Percentiles rank a stretch among this genome's conserved stretches.
phyloP scores from a whole-genome alignment of 2,888 invertebrate species.

The Machimus rusticus region DNA sequence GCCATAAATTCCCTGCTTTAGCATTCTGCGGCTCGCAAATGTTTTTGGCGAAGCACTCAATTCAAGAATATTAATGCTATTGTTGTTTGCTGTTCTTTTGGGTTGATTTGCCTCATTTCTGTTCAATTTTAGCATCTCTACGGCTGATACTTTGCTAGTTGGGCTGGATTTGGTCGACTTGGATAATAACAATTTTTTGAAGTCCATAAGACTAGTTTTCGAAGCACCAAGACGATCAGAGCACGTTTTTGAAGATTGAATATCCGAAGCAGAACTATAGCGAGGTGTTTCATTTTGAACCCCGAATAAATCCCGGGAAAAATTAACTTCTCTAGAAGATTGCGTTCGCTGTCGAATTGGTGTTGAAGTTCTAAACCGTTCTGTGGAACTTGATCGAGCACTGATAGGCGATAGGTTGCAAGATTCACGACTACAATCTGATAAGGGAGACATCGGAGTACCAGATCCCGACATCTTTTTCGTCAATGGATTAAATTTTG shows the following conservation, averaged over 20 bases:
- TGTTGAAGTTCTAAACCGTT: slow-evolving; percentile 73
- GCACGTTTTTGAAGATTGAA: slow-evolving; percentile 63
- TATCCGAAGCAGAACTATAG: slow-evolving; percentile 68
- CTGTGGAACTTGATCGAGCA: slow-evolving; percentile 65
- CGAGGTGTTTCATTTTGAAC: neutral
- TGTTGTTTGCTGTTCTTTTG: slow-evolving; percentile 51
- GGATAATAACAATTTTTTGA: slow-evolving; percentile 80
- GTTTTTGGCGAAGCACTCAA: slow-evolving; percentile 76
- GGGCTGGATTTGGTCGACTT: slow-evolving; percentile 74
- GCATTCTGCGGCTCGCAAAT: slow-evolving; percentile 70
- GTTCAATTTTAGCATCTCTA: slow-evolving; percentile 76
- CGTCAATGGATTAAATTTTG: neutral
- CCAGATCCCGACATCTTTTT: neutral
- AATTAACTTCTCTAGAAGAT: neutral
- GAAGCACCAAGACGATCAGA: slow-evolving; percentile 72
- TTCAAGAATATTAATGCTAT: slow-evolving; percentile 72
- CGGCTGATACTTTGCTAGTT: slow-evolving; percentile 73
- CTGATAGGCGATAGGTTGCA: slow-evolving; percentile 73
- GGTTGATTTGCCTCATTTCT: slow-evolving; percentile 54
- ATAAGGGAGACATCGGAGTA: neutral
- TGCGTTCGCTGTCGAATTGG: slow-evolving; percentile 66
- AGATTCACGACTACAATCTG: slow-evolving; percentile 20
- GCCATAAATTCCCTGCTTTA: slow-evolving; percentile 64
- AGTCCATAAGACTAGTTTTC: slow-evolving; percentile 83
- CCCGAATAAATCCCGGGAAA: neutral